Conservation (phyloP, 2,888 invertebrate genomes). For the Acrocera orbiculus region DNA sequence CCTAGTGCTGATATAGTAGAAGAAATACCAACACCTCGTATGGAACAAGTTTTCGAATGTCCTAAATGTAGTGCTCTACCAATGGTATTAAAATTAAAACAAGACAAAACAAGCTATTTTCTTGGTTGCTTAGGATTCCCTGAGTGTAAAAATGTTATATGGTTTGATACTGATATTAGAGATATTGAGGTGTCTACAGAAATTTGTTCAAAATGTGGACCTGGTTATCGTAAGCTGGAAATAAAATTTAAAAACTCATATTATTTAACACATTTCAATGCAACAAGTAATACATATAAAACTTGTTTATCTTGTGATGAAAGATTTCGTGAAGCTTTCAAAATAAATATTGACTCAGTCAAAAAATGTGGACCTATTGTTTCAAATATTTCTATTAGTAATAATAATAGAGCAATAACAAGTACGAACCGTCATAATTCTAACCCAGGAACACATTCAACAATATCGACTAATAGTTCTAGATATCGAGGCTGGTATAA, state of each 20-base stretch:
- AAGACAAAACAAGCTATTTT: slow-evolving; percentile 48
- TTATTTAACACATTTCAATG: slow-evolving; percentile 22
- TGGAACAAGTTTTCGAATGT: slow-evolving; percentile 44
- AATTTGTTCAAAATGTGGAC: slow-evolving; percentile 37
- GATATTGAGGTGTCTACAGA: slow-evolving; percentile 37
- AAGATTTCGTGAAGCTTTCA: slow-evolving; percentile 22
- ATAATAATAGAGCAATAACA: slow-evolving; percentile 1
- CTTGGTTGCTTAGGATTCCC: slow-evolving; percentile 66
- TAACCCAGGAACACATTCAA: not conserved
- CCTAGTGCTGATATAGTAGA: not conserved
- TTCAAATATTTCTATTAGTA: slow-evolving; percentile 8
- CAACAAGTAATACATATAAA: slow-evolving; percentile 22
- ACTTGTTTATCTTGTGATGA: slow-evolving; percentile 27
- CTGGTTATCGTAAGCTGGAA: slow-evolving; percentile 12
- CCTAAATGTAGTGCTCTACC: slow-evolving; percentile 49
- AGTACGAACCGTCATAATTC: not conserved
- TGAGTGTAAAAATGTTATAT: slow-evolving; percentile 59
- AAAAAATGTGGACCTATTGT: slow-evolving; percentile 25
- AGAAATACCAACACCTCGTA: slow-evolving; percentile 4
- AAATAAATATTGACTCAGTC: slow-evolving; percentile 25
- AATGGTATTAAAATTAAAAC: slow-evolving; percentile 50
- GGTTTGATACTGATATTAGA: slow-evolving; percentile 60
- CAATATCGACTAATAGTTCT: no score
- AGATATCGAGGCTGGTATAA: slow-evolving; percentile 5
- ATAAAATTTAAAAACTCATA: slow-evolving; percentile 14